A percentile compares a stretch with the other conserved stretches of the same genome.
Conservation (phyloP, 1,140 invertebrate genomes). For the Trichonephila inaurata region DNA sequence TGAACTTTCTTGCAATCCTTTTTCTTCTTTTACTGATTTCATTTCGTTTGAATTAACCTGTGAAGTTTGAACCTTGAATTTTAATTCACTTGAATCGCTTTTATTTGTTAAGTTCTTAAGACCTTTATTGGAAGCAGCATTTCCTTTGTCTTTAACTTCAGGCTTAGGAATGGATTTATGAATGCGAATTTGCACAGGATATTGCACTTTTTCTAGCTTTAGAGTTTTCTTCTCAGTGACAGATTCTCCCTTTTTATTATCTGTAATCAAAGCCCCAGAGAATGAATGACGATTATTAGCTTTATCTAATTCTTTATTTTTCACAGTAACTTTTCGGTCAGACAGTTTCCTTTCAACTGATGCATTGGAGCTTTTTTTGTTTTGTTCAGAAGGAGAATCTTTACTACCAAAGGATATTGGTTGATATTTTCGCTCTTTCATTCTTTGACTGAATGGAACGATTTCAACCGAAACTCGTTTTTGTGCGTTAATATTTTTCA, state of each 20-base stretch:
- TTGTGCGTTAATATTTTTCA: conserved; percentile 58
- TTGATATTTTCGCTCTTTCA: conserved; percentile 75
- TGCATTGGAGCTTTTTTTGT: conserved; percentile 35
- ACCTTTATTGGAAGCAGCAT: conserved; percentile 1
- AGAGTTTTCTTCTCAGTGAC: conserved; percentile 34
- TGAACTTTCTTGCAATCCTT: conserved; percentile 25
- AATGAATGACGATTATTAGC: conserved; percentile 63
- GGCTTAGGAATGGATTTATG: conserved; percentile 57
- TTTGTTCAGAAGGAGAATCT: conserved; percentile 37
- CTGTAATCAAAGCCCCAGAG: conserved; percentile 52
- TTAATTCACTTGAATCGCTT: conserved; percentile 22
- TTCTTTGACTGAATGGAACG: conserved; percentile 77
- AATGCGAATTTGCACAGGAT: conserved; percentile 74
- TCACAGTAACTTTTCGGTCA: conserved; percentile 56
- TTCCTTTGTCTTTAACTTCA: conserved; percentile 51
- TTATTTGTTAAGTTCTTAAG: neutral
- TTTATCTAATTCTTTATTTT: conserved; percentile 68
- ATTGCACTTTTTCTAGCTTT: conserved; percentile 57
- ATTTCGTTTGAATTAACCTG: conserved; percentile 43
- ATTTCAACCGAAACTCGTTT: conserved; percentile 77
- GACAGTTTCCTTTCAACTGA: conserved; percentile 60
- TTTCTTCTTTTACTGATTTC: conserved; percentile 60
- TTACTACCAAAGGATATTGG: conserved; percentile 62
- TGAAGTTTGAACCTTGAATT: conserved; percentile 32
- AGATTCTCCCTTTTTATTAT: conserved; percentile 49